Percentiles rank a stretch among this genome's conserved stretches.
Conservation (phyloP, 2,888 invertebrate species). For the Arrhopalites spinosus region DNA sequence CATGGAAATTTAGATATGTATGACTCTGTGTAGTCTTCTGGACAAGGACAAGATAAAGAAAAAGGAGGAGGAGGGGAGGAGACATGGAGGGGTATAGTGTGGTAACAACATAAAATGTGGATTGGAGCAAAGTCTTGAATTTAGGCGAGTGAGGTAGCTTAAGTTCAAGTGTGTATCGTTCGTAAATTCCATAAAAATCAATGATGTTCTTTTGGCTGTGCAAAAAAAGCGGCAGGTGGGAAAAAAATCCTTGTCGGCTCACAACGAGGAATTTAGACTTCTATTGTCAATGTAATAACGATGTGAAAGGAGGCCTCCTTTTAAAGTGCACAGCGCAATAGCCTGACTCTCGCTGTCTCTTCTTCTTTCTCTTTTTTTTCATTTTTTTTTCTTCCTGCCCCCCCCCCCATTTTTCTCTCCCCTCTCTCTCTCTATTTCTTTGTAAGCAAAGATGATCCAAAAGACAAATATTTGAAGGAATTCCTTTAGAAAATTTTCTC, state of each 20-base stretch:
- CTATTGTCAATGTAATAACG: too few relatives aligned
- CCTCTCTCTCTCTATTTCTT: constrained; percentile 4
- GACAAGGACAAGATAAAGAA: background rate
- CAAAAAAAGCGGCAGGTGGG: constrained; percentile 21
- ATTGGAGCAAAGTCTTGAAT: background rate
- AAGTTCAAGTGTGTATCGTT: constrained; percentile 10
- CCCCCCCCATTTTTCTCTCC: too few relatives aligned
- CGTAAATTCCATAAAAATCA: constrained; percentile 31
- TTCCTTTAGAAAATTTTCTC: background rate
- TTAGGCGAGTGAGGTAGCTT: constrained; percentile 2
- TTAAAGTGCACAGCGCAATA: constrained; percentile 6
- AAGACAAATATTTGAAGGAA: constrained; percentile 15
- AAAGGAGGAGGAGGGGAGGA: background rate
- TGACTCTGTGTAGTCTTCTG: background rate
- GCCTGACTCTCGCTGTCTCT: background rate
- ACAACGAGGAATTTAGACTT: constrained; percentile 1
- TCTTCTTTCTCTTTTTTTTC: background rate
- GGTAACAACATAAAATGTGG: background rate
- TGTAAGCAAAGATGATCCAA: background rate
- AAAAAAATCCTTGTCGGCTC: constrained; percentile 13
- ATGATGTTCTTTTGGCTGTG: constrained; percentile 4
- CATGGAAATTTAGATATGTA: background rate
- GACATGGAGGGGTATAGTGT: too few relatives aligned
- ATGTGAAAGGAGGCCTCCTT: background rate
- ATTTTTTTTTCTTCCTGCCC: background rate